Evolutionary conservation across 92 coral and sea anemone genomes (phyloP).

Genomic region (Plumapathes pennacea): DNA sequence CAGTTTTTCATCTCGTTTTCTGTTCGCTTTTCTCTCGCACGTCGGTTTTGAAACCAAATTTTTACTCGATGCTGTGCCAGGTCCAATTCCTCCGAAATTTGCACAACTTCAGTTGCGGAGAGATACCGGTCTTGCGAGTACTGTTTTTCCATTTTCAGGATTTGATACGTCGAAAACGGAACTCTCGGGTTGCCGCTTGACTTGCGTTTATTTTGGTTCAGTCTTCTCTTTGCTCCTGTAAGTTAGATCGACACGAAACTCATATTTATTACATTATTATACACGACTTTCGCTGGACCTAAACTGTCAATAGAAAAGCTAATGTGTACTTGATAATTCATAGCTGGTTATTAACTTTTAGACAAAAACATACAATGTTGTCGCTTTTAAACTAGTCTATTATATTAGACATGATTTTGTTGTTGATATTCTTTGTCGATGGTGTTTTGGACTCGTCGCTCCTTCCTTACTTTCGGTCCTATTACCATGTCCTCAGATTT

Average conservation of each 20-base stretch:
- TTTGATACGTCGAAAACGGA: conserved; percentile 53
- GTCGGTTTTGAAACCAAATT: conserved; percentile 64
- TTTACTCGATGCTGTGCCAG: conserved; percentile 49
- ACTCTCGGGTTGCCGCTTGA: conserved; percentile 55
- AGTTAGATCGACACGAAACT: conserved; percentile 3
- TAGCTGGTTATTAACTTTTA: too few relatives aligned
- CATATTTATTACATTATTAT: not conserved
- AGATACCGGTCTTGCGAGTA: conserved; percentile 35
- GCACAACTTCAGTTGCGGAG: conserved; percentile 19
- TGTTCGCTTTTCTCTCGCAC: conserved; percentile 55
- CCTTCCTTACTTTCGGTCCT: too few relatives aligned
- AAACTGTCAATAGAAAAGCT: too few relatives aligned
- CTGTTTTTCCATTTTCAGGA: conserved; percentile 36
- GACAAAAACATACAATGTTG: too few relatives aligned
- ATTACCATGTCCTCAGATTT: too few relatives aligned
- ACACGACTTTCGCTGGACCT: too few relatives aligned
- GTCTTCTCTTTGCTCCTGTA: conserved; percentile 51
- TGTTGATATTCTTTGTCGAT: too few relatives aligned
- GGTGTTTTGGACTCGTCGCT: too few relatives aligned
- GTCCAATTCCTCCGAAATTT: conserved; percentile 16
- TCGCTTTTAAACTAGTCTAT: too few relatives aligned
- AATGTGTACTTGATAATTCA: too few relatives aligned
- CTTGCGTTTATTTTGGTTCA: conserved; percentile 16
- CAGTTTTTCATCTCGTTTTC: not conserved
- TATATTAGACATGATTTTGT: too few relatives aligned